Evolutionary conservation across 2,888 invertebrate genomes (phyloP), one percentile per base, ranked within the genome.

Genomic region (Holacanthella duospinosa): DNA sequence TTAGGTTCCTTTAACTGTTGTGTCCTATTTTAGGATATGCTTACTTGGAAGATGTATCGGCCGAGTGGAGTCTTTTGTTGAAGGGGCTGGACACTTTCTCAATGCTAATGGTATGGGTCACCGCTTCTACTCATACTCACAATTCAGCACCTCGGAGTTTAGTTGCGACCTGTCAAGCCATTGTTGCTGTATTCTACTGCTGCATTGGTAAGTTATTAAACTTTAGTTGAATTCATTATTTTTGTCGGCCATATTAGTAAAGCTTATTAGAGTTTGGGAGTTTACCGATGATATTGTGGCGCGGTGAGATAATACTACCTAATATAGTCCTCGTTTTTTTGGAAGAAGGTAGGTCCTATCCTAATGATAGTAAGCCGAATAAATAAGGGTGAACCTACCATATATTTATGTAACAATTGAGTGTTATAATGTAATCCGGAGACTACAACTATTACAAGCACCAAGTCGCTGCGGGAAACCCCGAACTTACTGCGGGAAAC

Each of bases 61-160:
- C 66, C 19, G 65, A 65, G 58, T 72, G 70, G 70, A 68, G 69
- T 62, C 67, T 66, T 44, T 59, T 70, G 2, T 59, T 72, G 54
- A 67, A 67, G 43, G 72, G 68, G 25, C 64, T 72, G 70, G 72
- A 72, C 58, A 69, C 68, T n/a, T 72, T 72, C 63, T 72, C 72
- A 43, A 65, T 70, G 56, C 59, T 70, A n/a, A 66, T 67, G 64
- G 69, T 72, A 25, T 68, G 67, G 70, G 65, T 70, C 55, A 64
- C 69, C 44, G 68, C 69, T 26, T 67, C 70, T 6, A 68, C 66
- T 61, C 69, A 69, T 29, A 69, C 69, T 19, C 71, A 72, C 63
- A 65, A 65, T 43, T 66, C 70, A 6, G 72, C 70, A 19, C 72
- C 72, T 2, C 60, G 72, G 27, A 68, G 69, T 61, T 60, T 72